A percentile compares a stretch with the other conserved stretches of the same genome.
Evolutionary conservation across 2,888 invertebrate species (phyloP).

Genomic region (Rhagophthalmus giganteus): DNA sequence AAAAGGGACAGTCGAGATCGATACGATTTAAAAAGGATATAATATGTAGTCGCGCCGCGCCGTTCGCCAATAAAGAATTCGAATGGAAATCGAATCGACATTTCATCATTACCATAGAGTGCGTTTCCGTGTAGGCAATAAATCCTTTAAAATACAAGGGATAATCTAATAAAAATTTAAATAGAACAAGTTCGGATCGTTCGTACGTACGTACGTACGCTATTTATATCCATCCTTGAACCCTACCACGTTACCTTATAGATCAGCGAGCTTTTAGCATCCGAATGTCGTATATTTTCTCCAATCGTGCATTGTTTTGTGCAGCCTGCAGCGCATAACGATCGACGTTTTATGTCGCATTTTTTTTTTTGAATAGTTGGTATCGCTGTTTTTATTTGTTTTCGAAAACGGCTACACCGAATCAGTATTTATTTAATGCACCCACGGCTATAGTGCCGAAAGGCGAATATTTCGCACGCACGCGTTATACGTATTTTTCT

Average conservation of each 20-base stretch:
- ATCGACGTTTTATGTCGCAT: conserved; percentile 10
- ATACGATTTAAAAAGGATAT: too few species aligned
- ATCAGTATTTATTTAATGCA: too few species aligned
- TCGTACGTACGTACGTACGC: conserved; percentile 7
- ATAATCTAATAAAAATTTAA: conserved; percentile 8
- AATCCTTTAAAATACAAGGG: background rate
- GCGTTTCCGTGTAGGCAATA: too few species aligned
- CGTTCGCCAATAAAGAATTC: too few species aligned
- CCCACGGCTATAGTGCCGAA: too few species aligned
- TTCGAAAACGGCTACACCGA: conserved; percentile 1
- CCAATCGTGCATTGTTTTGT: conserved; percentile 23
- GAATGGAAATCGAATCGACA: too few species aligned
- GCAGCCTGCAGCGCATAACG: conserved; percentile 21
- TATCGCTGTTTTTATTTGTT: too few species aligned
- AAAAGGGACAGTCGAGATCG: too few species aligned
- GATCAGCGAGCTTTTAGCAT: conserved; percentile 23
- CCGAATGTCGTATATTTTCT: conserved; percentile 25
- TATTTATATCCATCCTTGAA: conserved; percentile 28
- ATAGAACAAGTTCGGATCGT: conserved; percentile 13
- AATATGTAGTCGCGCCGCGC: too few species aligned
- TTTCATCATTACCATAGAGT: too few species aligned
- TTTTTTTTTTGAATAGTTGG: conserved; percentile 5
- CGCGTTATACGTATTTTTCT: too few species aligned
- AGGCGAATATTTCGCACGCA: too few species aligned
- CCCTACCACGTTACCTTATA: conserved; percentile 22